Evolutionary conservation across 2,113 vertebrate genomes (phyloP), one percentile per base, ranked within the genome.

Genomic region (Paramisgurnus dabryanus): DNA sequence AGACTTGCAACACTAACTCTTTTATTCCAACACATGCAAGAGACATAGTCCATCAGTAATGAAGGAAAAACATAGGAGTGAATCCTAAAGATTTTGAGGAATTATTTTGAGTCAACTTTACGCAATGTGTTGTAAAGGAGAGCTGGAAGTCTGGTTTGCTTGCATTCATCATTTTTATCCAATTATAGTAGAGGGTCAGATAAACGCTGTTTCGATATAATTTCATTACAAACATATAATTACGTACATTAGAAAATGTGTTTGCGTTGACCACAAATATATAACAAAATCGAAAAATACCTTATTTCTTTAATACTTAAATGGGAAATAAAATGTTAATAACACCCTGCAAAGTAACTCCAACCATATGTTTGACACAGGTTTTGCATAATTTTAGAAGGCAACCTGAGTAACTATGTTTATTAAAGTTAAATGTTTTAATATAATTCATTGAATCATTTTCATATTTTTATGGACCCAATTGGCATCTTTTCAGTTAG

Each of bases 1-100:
- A 72, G 4, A 65, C 60, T 27, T 65, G 78, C 66, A 82, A 40
- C 43, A 65, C 84, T 70, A 73, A 80, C 79, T 73, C 34, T 34
- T 43, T n/a, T 43, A 6, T 80, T 34, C 15, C 60, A 47, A 58
- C 71, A 58, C 76, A 73, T 43, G 70, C 40, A 15, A 13, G 27
- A 12, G 27, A 71, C 45, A 79, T 27, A 40, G 9, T 57, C 3
- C 64, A 76, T 18, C 3, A 2, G 40, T 55, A 57, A 41, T 57
- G 5, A 8, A 18, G 5, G 15, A 34, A 41, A 71, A 18, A 27
- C 27, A 71, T n/a, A 55, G 27, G 27, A 41, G 27, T 2, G 7
- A 15, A 70, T 55, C 49, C 15, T 39, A 1, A 47, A 49, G 45
- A 69, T 22, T 69, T 69, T 12, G 49, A 2, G 7, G 5, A 9